Evolutionary conservation across 2,797 vertebrate genomes (phyloP).

Genomic region (Poeciliopsis turneri): DNA sequence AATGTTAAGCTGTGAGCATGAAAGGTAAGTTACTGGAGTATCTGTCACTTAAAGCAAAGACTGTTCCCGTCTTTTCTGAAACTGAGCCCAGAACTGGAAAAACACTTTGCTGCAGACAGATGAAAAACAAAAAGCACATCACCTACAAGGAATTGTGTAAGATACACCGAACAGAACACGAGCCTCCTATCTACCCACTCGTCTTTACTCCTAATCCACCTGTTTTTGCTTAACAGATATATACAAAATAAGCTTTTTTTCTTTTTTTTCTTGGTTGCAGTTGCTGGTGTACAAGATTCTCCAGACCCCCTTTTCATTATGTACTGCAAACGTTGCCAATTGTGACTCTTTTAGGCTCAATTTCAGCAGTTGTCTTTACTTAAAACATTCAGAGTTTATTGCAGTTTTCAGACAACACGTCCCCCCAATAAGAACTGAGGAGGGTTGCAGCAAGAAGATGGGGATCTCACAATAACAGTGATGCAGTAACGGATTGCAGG

Average conservation of each 20-base stretch:
- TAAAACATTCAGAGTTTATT: slow-evolving; percentile 37
- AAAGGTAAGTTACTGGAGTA: slow-evolving; percentile 53
- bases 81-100: slow-evolving; percentile 42
- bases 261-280: slow-evolving; percentile 4
- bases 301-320: slow-evolving; percentile 25
- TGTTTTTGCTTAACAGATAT: slow-evolving; percentile 1
- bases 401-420: background rate
- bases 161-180: slow-evolving; percentile 33
- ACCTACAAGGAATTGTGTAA: slow-evolving; percentile 55
- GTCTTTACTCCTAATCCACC: slow-evolving; percentile 40
- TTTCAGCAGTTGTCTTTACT: slow-evolving; percentile 46
- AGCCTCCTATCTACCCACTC: slow-evolving; percentile 42
- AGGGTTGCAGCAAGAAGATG: background rate
- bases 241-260: slow-evolving; percentile 35
- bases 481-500: no score
- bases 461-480: no score
- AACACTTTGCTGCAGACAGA: slow-evolving; percentile 38
- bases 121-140: slow-evolving; percentile 52
- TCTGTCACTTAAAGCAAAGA: slow-evolving; percentile 51
- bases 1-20: slow-evolving; percentile 28
- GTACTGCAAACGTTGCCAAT: slow-evolving; percentile 38
- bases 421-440: background rate
- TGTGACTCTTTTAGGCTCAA: slow-evolving; percentile 20
- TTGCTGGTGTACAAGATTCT: background rate
- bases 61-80: slow-evolving; percentile 41